Base-by-base conservation (phyloP, 2,113 vertebrate species). In the Apodemus speciosus region DNA sequence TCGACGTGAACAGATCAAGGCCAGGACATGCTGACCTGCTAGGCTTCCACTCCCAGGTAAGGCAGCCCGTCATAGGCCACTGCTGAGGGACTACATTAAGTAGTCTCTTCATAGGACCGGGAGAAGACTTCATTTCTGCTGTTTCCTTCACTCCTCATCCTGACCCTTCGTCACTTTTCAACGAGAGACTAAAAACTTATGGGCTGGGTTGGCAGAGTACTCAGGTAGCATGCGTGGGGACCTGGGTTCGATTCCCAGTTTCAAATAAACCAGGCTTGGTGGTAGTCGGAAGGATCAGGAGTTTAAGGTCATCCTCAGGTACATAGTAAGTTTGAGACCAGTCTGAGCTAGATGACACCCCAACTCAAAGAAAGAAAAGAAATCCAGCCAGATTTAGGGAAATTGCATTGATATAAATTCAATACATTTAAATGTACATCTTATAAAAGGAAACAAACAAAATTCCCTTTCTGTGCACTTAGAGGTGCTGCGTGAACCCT, bases 1-100 rank as follows among this genome's bases (percentile, higher is more conserved):
- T 38, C 9, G 20, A 20, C 10, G 4, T 0, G 4, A 21, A 35
- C 56, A 72, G 53, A 25, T 3, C 6, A 16, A n/a, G 40, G n/a
- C 81, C 40, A 3, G 60, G 46, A 60, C 43, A 14, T 0, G 35
- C 0, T 0, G 4, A 20, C 0, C 0, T 14, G 13, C 20, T 4
- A 6, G 49, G 49, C 18, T 3, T 35, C 49, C 49, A 43, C n/a
- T 35, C 53, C 43, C 46, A 5, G 68, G 32, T n/a, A 66, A n/a
- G 53, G 32, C 1, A 4, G 66, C 20, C 60, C 64, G 20, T 5
- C 1, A n/a, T n/a, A n/a, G 0, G 15, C 0, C 10, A 38, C 76
- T 88, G 40, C 43, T 40, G 11, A 32, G 69, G 27, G 60, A 53
- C 60, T 0, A 23, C 20, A 79, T 60, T 62, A 4, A 84, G 14